Base-by-base conservation (phyloP, 1,140 invertebrate species). In the Mya arenaria region DNA sequence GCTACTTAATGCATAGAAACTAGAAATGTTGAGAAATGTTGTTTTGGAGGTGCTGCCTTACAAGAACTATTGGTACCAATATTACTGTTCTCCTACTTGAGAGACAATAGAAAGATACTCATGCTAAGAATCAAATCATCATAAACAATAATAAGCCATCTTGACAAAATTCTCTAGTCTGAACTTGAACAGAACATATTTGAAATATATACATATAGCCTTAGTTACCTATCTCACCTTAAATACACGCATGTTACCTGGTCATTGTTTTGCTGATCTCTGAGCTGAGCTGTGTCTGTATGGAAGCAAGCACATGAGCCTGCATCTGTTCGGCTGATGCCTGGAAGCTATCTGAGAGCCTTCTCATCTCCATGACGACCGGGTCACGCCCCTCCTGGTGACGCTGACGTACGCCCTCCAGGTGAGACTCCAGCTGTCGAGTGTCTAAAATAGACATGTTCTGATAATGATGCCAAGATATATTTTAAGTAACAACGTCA, bases 341-440 rank as follows among this genome's bases (percentile, higher is more conserved):
- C 65, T 89, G 80, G 79, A 92, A 90, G 4, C 83, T 79, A 10
- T 89, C 89, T 5, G 87, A 84, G 41, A 89, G 65, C 52, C 86
- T 78, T 25, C 88, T 85, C 37, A 92, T 60, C 83, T 92, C 89
- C 3, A 81, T 82, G 4, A 89, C 73, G 2, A 90, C 48, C 4
- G 90, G 89, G 60, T 91, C 89, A n/a, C 89, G 79, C 15, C 83
- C 66, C 32, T 90, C 88, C 32, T 87, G 84, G 19, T 91, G 90
- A 66, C 88, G 86, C 41, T 90, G 88, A 23, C 88, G 85, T 23
- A 91, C 82, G 32, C 88, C 84, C 48, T 92, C 90, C 48, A 92
- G 87, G 80, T 94, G 93, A 60, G 84, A 87, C 79, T 94, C 93
- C 28, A 95, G 91, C 58, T 93, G 91, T 37, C 93, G 89, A 77